These are phyloP conservation scores for Chinchilla lanigera DNA, from an alignment of 2,113 vertebrate genomes.

Conservation along the genomic window DNA sequence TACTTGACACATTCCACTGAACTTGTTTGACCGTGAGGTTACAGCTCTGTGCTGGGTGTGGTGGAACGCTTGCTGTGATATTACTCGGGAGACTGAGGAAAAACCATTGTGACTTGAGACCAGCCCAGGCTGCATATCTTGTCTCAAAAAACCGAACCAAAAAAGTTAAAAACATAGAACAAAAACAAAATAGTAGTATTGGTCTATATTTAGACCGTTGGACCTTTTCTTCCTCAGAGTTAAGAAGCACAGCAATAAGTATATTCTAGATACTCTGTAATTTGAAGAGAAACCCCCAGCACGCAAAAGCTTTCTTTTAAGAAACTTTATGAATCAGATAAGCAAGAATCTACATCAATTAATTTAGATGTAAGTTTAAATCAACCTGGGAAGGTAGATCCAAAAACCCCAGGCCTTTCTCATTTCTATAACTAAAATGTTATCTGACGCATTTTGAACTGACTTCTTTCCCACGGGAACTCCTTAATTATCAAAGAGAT, in stretches of 20 bases:
- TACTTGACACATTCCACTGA: not conserved
- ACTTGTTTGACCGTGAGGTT: not conserved
- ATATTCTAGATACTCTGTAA: not conserved
- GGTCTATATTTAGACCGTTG: not conserved
- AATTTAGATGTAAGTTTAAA: not conserved
- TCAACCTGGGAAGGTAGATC: not conserved
- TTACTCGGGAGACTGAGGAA: not conserved
- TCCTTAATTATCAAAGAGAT: not conserved
- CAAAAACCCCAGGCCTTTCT: not conserved
- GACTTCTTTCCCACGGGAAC: not conserved
- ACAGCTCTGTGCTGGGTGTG: not conserved
- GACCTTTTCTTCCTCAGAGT: not conserved
- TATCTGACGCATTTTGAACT: not conserved
- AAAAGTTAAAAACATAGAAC: not conserved
- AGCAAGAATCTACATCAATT: not conserved
- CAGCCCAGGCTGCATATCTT: not conserved
- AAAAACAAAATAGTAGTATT: not conserved
- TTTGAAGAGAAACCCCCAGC: not conserved
- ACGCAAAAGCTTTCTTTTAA: not conserved
- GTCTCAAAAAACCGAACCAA: not conserved
- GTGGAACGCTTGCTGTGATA: not conserved
- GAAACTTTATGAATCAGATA: not conserved
- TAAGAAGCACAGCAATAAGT: not conserved
- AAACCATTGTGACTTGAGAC: not conserved
- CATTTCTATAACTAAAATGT: not conserved